Evolutionary conservation across 2,113 vertebrate species (phyloP), one percentile per base, ranked within the genome.

Genomic region (Forbesichthys papilliferus): DNA sequence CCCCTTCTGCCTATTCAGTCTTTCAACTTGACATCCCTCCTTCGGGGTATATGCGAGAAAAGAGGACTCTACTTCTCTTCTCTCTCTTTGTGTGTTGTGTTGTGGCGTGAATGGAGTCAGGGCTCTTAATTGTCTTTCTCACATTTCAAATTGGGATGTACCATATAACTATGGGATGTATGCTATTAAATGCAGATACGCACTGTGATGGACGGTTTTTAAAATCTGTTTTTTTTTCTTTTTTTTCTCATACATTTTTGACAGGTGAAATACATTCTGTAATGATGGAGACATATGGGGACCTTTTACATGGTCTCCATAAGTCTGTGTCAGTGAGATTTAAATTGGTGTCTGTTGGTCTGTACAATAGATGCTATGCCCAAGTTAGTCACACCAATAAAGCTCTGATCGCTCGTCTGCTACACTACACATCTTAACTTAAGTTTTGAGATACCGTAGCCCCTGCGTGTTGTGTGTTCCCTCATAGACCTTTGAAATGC

Each of bases 21-120:
- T 57, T 27, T 57, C 27, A 55, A 55, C n/a, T 55, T 11, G 33
- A 58, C 56, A 33, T 58, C 10, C n/a, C 20, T 55, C 56, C 56
- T 58, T 27, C 20, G 9, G 56, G 56, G 20, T 58, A 42, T 58
- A 42, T 42, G 36, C 36, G 36, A 5, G 36, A 42, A 42, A 58
- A 58, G 33, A 58, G 9, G 20, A 16, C 54, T 61, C 0, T 52
- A 52, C 10, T 4, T 5, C 9, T 11, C 27, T 9, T 20, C 34
- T 13, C 64, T 55, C 42, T 11, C 53, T 27, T 58, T 36, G 42
- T 55, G 52, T 66, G 34, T 46, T 52, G n/a, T 51, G 13, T 16
- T 51, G 51, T 46, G 51, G 64, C 54, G 52, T 66, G 64, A 66
- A 55, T 54, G 52, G 64, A 34, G 16, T 34, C 9, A 36, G 63